A percentile compares a stretch with the other conserved stretches of the same genome.
phyloP scores from a whole-genome alignment of 2,797 vertebrate genomes.

The Anguilla anguilla region DNA sequence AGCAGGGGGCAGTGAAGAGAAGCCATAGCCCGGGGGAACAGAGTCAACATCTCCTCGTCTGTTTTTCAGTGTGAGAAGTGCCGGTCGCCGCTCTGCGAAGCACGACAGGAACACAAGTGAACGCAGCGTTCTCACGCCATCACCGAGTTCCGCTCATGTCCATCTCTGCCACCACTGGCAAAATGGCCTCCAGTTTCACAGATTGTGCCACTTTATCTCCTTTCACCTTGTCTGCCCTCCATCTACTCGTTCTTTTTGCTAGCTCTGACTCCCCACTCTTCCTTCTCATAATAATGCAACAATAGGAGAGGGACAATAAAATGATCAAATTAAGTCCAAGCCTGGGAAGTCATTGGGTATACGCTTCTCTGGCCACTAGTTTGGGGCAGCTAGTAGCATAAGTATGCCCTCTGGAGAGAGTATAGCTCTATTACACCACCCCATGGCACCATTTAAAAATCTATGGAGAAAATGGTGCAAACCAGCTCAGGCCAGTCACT shows the following conservation, averaged over 20 bases:
- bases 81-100: background rate
- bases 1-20: background rate
- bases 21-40: constrained; percentile 14
- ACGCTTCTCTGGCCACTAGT: background rate
- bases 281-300: background rate
- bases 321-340: background rate
- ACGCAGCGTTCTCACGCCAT: background rate
- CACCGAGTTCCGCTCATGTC: background rate
- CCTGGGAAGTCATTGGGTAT: background rate
- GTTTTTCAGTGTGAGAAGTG: background rate
- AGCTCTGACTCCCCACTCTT: background rate
- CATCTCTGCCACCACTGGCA: background rate
- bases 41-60: background rate
- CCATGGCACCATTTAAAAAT: background rate
- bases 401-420: background rate
- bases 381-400: background rate
- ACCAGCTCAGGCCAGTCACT: background rate
- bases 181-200: background rate
- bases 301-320: background rate
- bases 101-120: background rate
- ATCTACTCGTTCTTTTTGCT: background rate
- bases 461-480: background rate
- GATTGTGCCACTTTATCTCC: background rate
- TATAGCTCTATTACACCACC: background rate
- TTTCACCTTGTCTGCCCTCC: background rate